phyloP scores from a whole-genome alignment of 2,888 invertebrate species.

The Erynnis tages region DNA sequence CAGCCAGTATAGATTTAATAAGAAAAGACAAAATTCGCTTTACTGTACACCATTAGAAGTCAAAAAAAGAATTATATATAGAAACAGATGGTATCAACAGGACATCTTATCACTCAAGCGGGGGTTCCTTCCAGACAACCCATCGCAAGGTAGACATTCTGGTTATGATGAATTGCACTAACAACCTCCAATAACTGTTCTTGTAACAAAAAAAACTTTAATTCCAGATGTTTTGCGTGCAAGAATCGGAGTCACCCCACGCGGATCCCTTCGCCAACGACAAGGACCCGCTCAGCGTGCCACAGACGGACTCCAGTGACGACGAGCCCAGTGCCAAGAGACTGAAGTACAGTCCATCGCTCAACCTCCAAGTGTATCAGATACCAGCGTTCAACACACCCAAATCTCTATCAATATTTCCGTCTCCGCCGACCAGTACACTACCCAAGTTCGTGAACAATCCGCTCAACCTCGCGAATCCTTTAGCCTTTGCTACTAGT shows the following conservation, averaged over 20 bases:
- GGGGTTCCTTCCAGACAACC: no score
- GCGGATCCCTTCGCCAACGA: conserved; percentile 54
- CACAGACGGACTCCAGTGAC: conserved; percentile 61
- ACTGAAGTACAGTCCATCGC: conserved; percentile 54
- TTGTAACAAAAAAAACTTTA: no score
- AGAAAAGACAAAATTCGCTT: no score
- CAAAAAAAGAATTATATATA: no score
- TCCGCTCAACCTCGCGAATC: conserved; percentile 68
- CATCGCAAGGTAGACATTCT: no score
- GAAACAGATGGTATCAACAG: no score
- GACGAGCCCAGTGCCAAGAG: conserved; percentile 66
- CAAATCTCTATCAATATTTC: conserved; percentile 61
- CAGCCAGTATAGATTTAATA: no score
- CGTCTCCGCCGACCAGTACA: conserved; percentile 44
- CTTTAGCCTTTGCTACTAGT: conserved; percentile 52
- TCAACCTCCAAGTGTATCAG: conserved; percentile 71
- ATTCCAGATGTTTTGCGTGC: conserved; percentile 72
- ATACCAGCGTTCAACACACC: conserved; percentile 68
- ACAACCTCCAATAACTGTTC: no score
- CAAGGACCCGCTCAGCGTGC: conserved; percentile 46
- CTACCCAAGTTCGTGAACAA: conserved; percentile 73
- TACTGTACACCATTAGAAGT: no score
- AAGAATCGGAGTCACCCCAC: conserved; percentile 61
- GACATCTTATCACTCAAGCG: no score
- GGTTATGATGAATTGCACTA: no score